phyloP scores from a whole-genome alignment of 2,797 vertebrate genomes.

The Eospalax fontanierii region DNA sequence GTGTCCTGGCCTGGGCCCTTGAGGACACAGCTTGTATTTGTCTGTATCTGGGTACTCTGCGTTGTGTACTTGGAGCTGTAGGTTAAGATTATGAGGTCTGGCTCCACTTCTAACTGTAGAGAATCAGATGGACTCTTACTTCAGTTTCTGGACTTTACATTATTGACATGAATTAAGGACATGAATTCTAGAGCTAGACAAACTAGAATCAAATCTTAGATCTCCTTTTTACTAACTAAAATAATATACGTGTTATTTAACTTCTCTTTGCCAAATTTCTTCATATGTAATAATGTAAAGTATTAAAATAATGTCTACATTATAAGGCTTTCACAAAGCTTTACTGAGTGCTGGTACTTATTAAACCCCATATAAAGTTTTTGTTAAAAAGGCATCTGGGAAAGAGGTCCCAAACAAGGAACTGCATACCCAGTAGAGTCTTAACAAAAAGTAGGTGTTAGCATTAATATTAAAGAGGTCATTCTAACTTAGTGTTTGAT shows the following conservation, averaged over 20 bases:
- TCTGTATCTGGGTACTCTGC: background rate
- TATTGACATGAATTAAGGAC: background rate
- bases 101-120: background rate
- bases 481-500: background rate
- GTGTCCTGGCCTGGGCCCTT: background rate
- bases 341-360: slow-evolving; percentile 21
- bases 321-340: slow-evolving; percentile 7
- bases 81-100: background rate
- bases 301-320: background rate
- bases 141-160: slow-evolving; percentile 3
- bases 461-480: background rate
- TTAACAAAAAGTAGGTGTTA: background rate
- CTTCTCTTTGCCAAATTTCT: background rate
- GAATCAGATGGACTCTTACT: background rate
- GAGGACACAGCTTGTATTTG: background rate
- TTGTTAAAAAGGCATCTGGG: background rate
- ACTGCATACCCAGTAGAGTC: background rate
- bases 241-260: slow-evolving; percentile 37
- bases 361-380: background rate
- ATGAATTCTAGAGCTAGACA: background rate
- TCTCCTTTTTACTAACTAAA: background rate
- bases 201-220: background rate
- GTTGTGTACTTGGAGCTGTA: background rate
- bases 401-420: background rate
- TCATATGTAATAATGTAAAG: background rate